Evolutionary conservation across 23 tunicate species (phyloP).

Genomic region (Clavelina lepadiformis): DNA sequence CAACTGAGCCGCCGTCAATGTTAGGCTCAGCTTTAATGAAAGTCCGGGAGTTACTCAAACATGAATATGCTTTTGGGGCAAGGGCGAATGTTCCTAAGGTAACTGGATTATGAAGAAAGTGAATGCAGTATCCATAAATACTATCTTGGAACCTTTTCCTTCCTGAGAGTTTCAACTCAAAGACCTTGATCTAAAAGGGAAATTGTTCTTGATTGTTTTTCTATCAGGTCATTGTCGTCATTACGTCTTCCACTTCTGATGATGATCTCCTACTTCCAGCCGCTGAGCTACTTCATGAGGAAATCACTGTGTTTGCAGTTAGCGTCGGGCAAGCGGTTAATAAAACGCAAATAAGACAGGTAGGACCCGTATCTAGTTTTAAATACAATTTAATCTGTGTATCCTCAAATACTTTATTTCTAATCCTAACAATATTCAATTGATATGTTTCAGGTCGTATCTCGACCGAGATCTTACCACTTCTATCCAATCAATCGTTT

Average conservation of each 20-base stretch:
- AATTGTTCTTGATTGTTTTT: not conserved
- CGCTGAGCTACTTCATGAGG: conserved; percentile 32
- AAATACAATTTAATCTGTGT: not conserved
- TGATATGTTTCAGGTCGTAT: conserved; percentile 23
- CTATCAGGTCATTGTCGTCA: conserved; percentile 51
- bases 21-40: conserved; percentile 40
- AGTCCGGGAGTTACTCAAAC: conserved; percentile 1
- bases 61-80: conserved; percentile 22
- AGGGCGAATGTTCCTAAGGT: conserved; percentile 53
- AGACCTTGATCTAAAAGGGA: not conserved
- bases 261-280: conserved; percentile 46
- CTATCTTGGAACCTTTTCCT: not conserved
- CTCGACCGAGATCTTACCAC: conserved; percentile 13
- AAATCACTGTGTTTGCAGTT: conserved; percentile 52
- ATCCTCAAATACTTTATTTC: not conserved
- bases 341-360: conserved; percentile 25
- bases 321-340: conserved; percentile 50
- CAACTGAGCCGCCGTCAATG: not conserved
- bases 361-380: not conserved
- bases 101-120: not conserved
- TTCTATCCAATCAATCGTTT: conserved; percentile 40
- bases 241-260: conserved; percentile 48
- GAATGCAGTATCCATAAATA: not conserved
- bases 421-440: not conserved
- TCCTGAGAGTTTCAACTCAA: not conserved